Conservation (phyloP, 1,140 invertebrate genomes). For the Panulirus ornatus region DNA sequence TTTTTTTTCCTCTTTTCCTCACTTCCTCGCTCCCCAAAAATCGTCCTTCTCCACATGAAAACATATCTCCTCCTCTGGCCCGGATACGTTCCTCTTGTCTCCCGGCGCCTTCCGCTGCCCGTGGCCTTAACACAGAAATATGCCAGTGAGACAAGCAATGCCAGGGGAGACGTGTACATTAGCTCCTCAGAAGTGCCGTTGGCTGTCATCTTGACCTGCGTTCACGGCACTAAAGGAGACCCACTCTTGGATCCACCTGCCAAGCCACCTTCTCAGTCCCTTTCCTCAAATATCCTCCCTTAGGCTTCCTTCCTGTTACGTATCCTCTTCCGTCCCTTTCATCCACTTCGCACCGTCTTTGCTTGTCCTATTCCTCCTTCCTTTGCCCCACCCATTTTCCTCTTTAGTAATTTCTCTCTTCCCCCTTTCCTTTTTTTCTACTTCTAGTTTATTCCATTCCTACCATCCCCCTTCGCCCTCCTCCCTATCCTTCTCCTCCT, state of each 20-base stretch:
- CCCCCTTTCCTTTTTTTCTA: not conserved
- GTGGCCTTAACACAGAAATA: not conserved
- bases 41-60: no score
- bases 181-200: not conserved
- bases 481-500: not conserved
- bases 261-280: not conserved
- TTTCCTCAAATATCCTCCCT: not conserved
- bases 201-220: not conserved
- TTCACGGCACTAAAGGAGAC: slow-evolving; percentile 6
- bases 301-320: not conserved
- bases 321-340: not conserved
- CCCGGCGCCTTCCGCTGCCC: not conserved
- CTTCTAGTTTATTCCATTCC: not conserved
- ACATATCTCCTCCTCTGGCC: no score
- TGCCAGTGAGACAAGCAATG: not conserved
- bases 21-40: not conserved
- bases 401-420: not conserved
- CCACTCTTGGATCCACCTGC: not conserved
- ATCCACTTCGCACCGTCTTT: not conserved
- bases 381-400: not conserved
- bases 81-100: not conserved
- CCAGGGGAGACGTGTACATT: not conserved
- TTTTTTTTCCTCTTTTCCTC: not conserved
- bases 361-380: not conserved
- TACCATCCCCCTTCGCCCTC: not conserved